Percentiles rank a stretch among this genome's conserved stretches.
Evolutionary conservation across 2,888 invertebrate species (phyloP).

Genomic region (Coremacera marginata): DNA sequence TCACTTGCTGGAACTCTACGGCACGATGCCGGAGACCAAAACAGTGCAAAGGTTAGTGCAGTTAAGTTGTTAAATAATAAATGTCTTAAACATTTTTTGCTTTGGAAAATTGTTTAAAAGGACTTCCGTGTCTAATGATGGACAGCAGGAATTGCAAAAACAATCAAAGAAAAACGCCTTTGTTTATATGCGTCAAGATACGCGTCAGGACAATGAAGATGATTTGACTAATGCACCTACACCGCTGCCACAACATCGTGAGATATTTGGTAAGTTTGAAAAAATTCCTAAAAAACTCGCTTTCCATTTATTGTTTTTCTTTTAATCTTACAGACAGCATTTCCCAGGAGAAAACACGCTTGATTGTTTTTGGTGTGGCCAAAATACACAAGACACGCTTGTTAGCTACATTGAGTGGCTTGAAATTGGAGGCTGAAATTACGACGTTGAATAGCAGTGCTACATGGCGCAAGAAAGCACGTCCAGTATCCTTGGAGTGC

Average conservation of each 20-base stretch:
- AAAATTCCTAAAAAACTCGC: background rate
- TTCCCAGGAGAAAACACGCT: slow-evolving; percentile 77
- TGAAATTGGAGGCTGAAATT: slow-evolving; percentile 95
- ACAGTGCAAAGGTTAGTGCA: slow-evolving; percentile 75
- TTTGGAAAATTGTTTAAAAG: slow-evolving; percentile 55
- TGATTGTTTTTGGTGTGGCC: slow-evolving; percentile 89
- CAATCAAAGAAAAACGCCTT: slow-evolving; percentile 73
- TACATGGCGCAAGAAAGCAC: slow-evolving; percentile 88
- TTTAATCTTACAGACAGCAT: slow-evolving; percentile 60
- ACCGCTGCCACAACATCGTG: slow-evolving; percentile 63
- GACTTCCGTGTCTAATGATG: slow-evolving; percentile 79
- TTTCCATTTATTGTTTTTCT: background rate
- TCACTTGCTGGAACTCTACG: slow-evolving; percentile 90
- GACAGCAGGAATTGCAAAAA: slow-evolving; percentile 77
- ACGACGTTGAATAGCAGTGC: slow-evolving; percentile 91
- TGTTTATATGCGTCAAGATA: slow-evolving; percentile 68
- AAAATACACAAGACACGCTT: slow-evolving; percentile 88
- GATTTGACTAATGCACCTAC: slow-evolving; percentile 69
- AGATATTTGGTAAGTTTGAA: slow-evolving; percentile 53
- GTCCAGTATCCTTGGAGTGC: slow-evolving; percentile 78
- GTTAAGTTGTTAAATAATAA: slow-evolving; percentile 17
- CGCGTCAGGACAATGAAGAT: slow-evolving; percentile 70
- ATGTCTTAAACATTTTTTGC: background rate
- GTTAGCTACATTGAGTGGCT: slow-evolving; percentile 90
- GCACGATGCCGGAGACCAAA: slow-evolving; percentile 94